Evolutionary conservation across 1,140 invertebrate genomes (phyloP).

Genomic region (Heliconius nattereri): DNA sequence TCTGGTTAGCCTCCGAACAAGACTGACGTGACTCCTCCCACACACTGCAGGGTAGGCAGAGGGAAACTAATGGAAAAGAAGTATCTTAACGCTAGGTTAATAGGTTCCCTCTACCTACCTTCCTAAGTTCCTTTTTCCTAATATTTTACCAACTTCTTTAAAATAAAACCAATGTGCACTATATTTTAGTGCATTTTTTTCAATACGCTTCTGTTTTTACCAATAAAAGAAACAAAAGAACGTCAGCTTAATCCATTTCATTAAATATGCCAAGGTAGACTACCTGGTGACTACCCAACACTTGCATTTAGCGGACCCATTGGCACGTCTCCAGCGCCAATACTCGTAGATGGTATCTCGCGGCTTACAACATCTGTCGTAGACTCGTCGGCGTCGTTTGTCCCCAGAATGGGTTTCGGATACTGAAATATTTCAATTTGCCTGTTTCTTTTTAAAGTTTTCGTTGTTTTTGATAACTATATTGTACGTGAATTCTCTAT

Average conservation of each 20-base stretch:
- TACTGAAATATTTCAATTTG: background rate
- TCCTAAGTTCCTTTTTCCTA: too few relatives aligned
- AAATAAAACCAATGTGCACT: too few relatives aligned
- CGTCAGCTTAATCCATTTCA: background rate
- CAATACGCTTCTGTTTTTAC: too few relatives aligned
- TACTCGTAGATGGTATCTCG: conserved; percentile 22
- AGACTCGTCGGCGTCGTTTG: conserved; percentile 42
- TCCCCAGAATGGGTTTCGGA: conserved; percentile 28
- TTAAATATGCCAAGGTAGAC: background rate
- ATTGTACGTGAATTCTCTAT: too few relatives aligned
- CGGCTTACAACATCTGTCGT: conserved; percentile 30
- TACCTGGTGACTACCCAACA: conserved; percentile 19
- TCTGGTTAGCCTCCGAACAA: too few relatives aligned
- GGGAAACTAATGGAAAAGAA: too few relatives aligned
- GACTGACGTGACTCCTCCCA: too few relatives aligned
- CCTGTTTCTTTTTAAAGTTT: background rate
- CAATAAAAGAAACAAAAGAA: background rate
- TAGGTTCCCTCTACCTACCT: too few relatives aligned
- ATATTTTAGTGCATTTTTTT: too few relatives aligned
- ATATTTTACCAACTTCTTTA: too few relatives aligned
- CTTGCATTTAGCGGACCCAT: conserved; percentile 37
- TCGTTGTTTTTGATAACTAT: background rate
- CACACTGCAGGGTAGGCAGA: too few relatives aligned
- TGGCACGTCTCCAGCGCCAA: conserved; percentile 40
- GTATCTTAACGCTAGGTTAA: too few relatives aligned